These are phyloP conservation scores for Calameuta idolon DNA, from an alignment of 2,888 invertebrate species.

Conservation along the genomic window DNA sequence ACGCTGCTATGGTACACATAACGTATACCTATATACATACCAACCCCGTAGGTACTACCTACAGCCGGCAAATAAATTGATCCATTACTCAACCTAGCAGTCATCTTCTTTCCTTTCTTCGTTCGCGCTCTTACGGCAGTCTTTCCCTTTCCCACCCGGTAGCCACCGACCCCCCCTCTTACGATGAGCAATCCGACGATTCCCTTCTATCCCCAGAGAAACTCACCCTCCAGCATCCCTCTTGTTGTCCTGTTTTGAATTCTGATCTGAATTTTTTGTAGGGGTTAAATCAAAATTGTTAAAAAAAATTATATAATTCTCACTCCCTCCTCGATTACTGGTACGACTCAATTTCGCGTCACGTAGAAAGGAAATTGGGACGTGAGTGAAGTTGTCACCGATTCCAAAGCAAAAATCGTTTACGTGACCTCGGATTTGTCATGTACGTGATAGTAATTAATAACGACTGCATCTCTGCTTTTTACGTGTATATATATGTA, in stretches of 20 bases:
- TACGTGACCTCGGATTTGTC: slow-evolving; percentile 40
- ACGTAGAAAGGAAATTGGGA: neutral
- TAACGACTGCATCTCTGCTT: slow-evolving; percentile 38
- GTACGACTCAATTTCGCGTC: neutral
- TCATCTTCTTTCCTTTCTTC: slow-evolving; percentile 51
- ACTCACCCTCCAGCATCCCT: neutral
- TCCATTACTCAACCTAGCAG: slow-evolving; percentile 64
- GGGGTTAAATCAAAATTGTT: neutral
- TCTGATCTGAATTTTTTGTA: neutral
- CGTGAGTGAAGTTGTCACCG: neutral
- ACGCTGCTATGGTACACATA: neutral
- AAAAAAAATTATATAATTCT: neutral
- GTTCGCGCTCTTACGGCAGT: slow-evolving; percentile 8
- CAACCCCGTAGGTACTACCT: slow-evolving; percentile 43
- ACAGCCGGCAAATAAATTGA: slow-evolving; percentile 62
- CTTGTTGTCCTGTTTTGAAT: neutral
- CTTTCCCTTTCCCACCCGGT: neutral
- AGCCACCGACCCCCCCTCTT: neutral
- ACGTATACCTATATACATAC: slow-evolving; percentile 46
- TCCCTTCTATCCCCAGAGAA: neutral
- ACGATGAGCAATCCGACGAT: neutral
- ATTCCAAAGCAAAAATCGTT: slow-evolving; percentile 26
- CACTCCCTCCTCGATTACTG: neutral
- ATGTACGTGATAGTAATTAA: slow-evolving; percentile 43
- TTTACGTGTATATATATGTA: neutral